A percentile compares a stretch with the other conserved stretches of the same genome.
Evolutionary conservation across 2,888 invertebrate genomes (phyloP).

Genomic region (Eumacrocentrus americanus): DNA sequence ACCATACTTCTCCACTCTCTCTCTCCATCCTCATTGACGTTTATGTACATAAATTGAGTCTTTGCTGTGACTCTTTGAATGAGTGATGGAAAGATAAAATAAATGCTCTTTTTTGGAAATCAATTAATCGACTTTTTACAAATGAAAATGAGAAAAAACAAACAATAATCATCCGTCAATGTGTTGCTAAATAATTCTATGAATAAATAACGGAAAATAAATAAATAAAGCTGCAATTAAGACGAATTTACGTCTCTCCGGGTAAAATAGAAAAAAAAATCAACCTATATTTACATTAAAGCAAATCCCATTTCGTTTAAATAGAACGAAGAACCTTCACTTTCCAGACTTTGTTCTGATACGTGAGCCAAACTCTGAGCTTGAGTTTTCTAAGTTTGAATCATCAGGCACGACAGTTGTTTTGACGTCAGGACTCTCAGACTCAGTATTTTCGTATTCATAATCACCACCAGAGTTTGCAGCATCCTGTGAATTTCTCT

Average conservation of each 20-base stretch:
- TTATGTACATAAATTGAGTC: slow-evolving; percentile 40
- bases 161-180: not conserved
- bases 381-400: slow-evolving; percentile 30
- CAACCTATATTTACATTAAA: too few species aligned
- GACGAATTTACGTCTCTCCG: not conserved
- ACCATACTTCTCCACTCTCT: slow-evolving; percentile 14
- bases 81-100: slow-evolving; percentile 23
- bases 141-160: not conserved
- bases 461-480: slow-evolving; percentile 41
- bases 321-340: not conserved
- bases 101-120: slow-evolving; percentile 4
- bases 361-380: slow-evolving; percentile 48
- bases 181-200: slow-evolving; percentile 33
- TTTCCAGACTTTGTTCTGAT: slow-evolving; percentile 39
- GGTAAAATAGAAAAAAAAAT: slow-evolving; percentile 9
- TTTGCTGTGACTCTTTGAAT: slow-evolving; percentile 29
- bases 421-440: slow-evolving; percentile 28
- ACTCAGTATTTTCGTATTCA: slow-evolving; percentile 48
- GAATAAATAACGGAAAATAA: slow-evolving; percentile 39
- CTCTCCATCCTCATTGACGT: slow-evolving; percentile 24
- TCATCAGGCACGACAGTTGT: slow-evolving; percentile 31
- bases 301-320: too few species aligned
- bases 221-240: slow-evolving; percentile 35
- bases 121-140: slow-evolving; percentile 7
- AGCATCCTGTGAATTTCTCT: slow-evolving; percentile 47